Base-by-base conservation (phyloP, 1,140 invertebrate genomes). In the Nephila pilipes region DNA sequence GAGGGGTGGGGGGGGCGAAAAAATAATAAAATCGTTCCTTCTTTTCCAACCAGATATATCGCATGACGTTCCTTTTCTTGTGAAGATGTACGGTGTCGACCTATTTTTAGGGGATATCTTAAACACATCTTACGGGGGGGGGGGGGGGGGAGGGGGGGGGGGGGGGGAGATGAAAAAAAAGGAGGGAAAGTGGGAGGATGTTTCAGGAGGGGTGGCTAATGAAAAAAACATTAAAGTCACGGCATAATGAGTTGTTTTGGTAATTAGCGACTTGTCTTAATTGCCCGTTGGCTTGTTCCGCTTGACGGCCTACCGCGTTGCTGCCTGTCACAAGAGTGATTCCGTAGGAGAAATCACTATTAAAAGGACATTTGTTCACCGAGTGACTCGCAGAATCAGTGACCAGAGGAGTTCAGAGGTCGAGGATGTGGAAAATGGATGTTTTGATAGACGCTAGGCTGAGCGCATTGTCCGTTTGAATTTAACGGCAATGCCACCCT, bases 231-330 rank as follows among this genome's bases (percentile, higher is more conserved):
- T 75, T 88, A 46, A 65, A 32, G 69, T 55, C 54, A 57, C 75
- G 38, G 38, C 83, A 55, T 93, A 93, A 93, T 93, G 91, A 93
- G 83, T 93, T 93, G 91, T 93, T 93, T 93, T 69, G 91, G 91
- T 93, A 93, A 93, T 93, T 93, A 93, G 91, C 60, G 85, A 85
- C 46, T 58, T 57, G 32, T 79, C 91, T 93, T 93, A 93, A 93
- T 93, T 93, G 91, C 83, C 22, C 22, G 46, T 79, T 63, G 46
- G 91, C 46, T 75, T 87, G 91, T 87, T 87, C 55, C 75, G 88
- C 88, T 90, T 38, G 54, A 29, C 12, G 12, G 75, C 46, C 6
- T 46, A 60, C n/a, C 32, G 29, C 20, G 75, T 46, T 38, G 29
- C 81, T 80, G 88, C 69, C 6, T 90, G 88, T 90, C 88, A 90